phyloP scores from a whole-genome alignment of 2,797 vertebrate genomes.

The Adrianichthys oophorus region DNA sequence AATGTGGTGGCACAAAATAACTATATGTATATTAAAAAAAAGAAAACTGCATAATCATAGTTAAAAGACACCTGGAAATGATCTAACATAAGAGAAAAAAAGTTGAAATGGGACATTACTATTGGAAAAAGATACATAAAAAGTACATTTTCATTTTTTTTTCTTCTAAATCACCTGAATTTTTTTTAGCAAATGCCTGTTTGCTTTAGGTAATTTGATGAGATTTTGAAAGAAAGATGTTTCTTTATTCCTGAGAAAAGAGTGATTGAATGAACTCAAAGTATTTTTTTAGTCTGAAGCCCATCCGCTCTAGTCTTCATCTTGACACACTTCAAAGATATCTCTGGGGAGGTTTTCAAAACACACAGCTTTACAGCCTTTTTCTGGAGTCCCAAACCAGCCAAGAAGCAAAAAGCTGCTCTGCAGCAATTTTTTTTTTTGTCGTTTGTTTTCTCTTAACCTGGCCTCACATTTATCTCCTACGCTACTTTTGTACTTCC shows the following conservation, averaged over 20 bases:
- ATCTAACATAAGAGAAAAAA: no score
- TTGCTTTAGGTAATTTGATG: not conserved
- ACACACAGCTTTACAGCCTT: constrained; percentile 49
- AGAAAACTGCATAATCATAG: no score
- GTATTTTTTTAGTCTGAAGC: constrained; percentile 49
- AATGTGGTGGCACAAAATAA: no score
- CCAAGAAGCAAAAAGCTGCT: constrained; percentile 59
- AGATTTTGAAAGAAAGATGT: constrained; percentile 6
- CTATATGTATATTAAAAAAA: no score
- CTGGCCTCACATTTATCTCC: constrained; percentile 59
- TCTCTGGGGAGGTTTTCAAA: constrained; percentile 59
- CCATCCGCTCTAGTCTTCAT: constrained; percentile 40
- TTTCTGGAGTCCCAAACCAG: constrained; percentile 47
- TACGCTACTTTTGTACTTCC: constrained; percentile 38
- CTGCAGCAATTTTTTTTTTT: constrained; percentile 61
- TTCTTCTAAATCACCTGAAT: not conserved
- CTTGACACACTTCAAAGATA: constrained; percentile 60
- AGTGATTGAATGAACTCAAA: constrained; percentile 43
- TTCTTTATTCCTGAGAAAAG: constrained; percentile 16
- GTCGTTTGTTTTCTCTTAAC: constrained; percentile 58
- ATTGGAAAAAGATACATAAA: no score
- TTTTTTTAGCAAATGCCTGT: not conserved
- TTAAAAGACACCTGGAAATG: no score
- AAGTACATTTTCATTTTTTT: not conserved
- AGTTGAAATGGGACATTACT: no score